Percentiles rank a stretch among this genome's conserved stretches.
Conservation (phyloP, 1,140 invertebrate genomes). For the Probaryconus sp. region DNA sequence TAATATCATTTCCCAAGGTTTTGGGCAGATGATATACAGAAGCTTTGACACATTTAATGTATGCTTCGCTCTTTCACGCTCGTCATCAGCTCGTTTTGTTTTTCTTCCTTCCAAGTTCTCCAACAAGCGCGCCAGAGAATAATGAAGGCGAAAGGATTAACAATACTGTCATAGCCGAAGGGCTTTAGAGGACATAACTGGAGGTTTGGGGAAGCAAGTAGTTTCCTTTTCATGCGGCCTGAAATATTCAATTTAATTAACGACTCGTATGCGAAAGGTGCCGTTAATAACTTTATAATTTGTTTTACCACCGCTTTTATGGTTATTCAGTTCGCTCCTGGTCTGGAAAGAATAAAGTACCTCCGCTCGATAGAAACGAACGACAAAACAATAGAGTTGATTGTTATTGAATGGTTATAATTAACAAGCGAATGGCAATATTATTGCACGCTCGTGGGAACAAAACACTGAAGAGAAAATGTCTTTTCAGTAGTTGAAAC, state of each 20-base stretch:
- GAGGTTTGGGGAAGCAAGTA: slow-evolving; percentile 36
- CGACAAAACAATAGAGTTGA: slow-evolving; percentile 25
- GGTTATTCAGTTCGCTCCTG: slow-evolving; percentile 22
- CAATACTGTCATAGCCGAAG: slow-evolving; percentile 44
- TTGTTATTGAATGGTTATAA: slow-evolving; percentile 27
- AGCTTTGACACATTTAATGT: slow-evolving; percentile 21
- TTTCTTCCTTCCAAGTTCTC: slow-evolving; percentile 35
- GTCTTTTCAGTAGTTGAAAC: background rate
- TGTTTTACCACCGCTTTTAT: slow-evolving; percentile 26
- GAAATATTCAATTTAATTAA: slow-evolving; percentile 55
- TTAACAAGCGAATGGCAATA: slow-evolving; percentile 21
- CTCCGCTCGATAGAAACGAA: slow-evolving; percentile 14
- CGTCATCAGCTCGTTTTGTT: slow-evolving; percentile 26
- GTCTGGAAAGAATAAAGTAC: slow-evolving; percentile 26
- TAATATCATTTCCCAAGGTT: slow-evolving; percentile 16
- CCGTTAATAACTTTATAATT: slow-evolving; percentile 63
- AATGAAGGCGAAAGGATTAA: slow-evolving; percentile 58
- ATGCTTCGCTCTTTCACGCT: slow-evolving; percentile 20
- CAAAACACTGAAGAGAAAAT: background rate
- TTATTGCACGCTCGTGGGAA: slow-evolving; percentile 6
- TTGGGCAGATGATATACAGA: background rate
- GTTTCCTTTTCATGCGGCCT: slow-evolving; percentile 42
- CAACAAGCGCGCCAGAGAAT: slow-evolving; percentile 33
- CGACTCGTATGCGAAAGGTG: slow-evolving; percentile 50
- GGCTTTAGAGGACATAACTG: slow-evolving; percentile 25